Percentiles rank a stretch among this genome's conserved stretches.
Conservation (phyloP, 1,140 invertebrate species). For the Drosophila athabasca region DNA sequence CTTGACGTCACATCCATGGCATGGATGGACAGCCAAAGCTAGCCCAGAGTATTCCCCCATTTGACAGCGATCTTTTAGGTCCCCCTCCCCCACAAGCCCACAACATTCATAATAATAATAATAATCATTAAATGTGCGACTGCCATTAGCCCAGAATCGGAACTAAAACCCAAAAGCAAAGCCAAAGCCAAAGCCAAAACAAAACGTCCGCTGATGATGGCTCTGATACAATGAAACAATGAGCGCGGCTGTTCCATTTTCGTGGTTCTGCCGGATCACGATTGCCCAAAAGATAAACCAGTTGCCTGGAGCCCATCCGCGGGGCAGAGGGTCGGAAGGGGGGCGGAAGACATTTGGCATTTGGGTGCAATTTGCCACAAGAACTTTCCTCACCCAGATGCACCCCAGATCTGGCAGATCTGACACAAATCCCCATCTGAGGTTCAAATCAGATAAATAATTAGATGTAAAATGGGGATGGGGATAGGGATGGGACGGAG, state of each 20-base stretch:
- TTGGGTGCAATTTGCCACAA: slow-evolving; percentile 45
- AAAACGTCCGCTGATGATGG: slow-evolving; percentile 40
- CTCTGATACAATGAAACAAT: slow-evolving; percentile 47
- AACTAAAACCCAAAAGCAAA: slow-evolving; percentile 21
- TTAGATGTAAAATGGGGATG: slow-evolving; percentile 34
- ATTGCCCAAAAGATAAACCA: slow-evolving; percentile 68
- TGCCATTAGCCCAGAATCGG: slow-evolving; percentile 73
- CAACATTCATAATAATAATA: slow-evolving; percentile 72
- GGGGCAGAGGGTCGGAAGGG: background rate
- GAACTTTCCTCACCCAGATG: slow-evolving; percentile 42
- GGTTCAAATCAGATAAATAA: slow-evolving; percentile 58
- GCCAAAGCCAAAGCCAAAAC: slow-evolving; percentile 27
- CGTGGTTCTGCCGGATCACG: slow-evolving; percentile 62
- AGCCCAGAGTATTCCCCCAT: slow-evolving; percentile 37
- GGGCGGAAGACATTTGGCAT: slow-evolving; percentile 30
- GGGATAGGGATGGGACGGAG: background rate
- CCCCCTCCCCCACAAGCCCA: slow-evolving; percentile 39
- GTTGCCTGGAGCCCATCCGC: slow-evolving; percentile 12
- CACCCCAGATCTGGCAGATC: slow-evolving; percentile 28
- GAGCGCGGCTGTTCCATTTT: slow-evolving; percentile 42
- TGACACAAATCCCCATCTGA: slow-evolving; percentile 61
- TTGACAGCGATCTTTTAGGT: slow-evolving; percentile 60
- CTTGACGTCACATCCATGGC: too few relatives aligned
- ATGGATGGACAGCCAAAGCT: too few relatives aligned
- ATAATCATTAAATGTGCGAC: slow-evolving; percentile 74